phyloP scores from a whole-genome alignment of 64 coral and sea anemone species.

The Porites australiensis region DNA sequence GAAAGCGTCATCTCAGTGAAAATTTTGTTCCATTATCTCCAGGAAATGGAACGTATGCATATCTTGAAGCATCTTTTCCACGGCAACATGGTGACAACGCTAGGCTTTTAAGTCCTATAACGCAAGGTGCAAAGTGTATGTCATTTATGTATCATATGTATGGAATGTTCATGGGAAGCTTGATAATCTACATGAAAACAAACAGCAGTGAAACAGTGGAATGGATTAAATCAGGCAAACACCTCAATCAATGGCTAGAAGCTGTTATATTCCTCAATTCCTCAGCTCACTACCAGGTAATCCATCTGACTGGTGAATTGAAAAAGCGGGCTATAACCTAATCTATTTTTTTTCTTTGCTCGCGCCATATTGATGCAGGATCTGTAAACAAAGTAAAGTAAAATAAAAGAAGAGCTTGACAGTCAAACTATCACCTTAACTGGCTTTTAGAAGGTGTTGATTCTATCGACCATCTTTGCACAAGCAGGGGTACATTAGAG shows the following conservation, averaged over 20 bases:
- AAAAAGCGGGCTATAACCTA: no score
- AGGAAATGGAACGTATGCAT: conserved; percentile 59
- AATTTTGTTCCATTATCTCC: no score
- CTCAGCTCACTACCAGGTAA: conserved; percentile 48
- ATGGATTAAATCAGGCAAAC: conserved; percentile 67
- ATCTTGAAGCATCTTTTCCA: conserved; percentile 26
- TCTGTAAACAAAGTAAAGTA: no score
- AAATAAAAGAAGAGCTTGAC: no score
- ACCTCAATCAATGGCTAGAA: conserved; percentile 33
- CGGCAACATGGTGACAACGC: conserved; percentile 25
- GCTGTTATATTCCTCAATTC: conserved; percentile 36
- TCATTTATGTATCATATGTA: conserved; percentile 65
- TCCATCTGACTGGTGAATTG: no score
- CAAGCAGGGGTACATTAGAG: no score
- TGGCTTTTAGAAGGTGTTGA: no score
- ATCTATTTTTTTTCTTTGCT: no score
- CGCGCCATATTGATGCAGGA: no score
- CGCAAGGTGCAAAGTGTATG: conserved; percentile 48
- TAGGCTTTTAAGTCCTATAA: conserved; percentile 49
- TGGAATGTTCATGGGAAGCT: conserved; percentile 51
- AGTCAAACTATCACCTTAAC: no score
- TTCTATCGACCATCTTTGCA: no score
- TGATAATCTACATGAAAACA: conserved; percentile 48
- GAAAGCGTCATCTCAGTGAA: no score
- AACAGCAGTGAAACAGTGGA: background rate